Percentiles rank a stretch among this genome's conserved stretches.
Conservation (phyloP, 2,797 vertebrate genomes). For the Zenarchopterus dispar region DNA sequence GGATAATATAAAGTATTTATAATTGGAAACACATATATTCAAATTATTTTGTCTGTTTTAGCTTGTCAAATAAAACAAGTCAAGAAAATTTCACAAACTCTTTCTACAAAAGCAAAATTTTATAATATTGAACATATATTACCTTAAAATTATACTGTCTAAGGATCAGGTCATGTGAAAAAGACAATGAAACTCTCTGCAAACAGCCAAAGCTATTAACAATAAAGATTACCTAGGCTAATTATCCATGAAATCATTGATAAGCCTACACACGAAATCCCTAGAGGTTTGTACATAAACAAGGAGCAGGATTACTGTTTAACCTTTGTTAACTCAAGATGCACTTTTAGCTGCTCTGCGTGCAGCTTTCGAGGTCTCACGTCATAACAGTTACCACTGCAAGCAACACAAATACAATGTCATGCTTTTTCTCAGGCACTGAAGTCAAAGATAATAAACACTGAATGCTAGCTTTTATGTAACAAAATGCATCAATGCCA, state of each 20-base stretch:
- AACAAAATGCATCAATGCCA: constrained; percentile 71
- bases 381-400: background rate
- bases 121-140: background rate
- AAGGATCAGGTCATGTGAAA: no score
- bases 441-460: constrained; percentile 39
- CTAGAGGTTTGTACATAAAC: constrained; percentile 36
- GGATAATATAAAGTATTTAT: background rate
- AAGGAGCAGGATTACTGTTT: constrained; percentile 38
- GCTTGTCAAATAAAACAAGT: background rate
- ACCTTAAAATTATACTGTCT: constrained; percentile 1
- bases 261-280: constrained; percentile 34
- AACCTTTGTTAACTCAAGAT: constrained; percentile 50
- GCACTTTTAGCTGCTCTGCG: constrained; percentile 29
- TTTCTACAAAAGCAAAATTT: background rate
- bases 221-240: constrained; percentile 33
- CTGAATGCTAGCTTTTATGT: constrained; percentile 60
- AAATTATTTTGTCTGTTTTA: background rate
- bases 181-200: background rate
- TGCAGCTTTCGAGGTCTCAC: background rate
- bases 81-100: background rate
- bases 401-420: background rate
- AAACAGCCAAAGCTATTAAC: constrained; percentile 28
- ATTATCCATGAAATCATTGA: constrained; percentile 48
- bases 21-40: background rate
- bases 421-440: constrained; percentile 20